These are phyloP conservation scores for Drosophila atroscutellata DNA, from an alignment of 2,888 invertebrate species.

Conservation along the genomic window DNA sequence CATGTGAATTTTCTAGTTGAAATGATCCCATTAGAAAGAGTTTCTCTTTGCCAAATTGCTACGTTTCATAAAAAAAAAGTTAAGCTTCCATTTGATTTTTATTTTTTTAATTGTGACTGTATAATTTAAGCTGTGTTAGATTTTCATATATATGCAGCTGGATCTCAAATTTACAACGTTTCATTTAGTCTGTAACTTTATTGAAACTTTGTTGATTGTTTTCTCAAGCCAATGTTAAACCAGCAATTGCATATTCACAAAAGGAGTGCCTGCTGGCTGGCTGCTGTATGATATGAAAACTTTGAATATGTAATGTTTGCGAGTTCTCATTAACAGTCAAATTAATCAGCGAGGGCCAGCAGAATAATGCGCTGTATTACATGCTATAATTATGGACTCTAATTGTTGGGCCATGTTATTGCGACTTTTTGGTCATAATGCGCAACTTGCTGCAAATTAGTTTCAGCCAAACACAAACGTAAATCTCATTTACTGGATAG, in stretches of 20 bases:
- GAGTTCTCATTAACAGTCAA: slow-evolving; percentile 30
- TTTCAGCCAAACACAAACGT: slow-evolving; percentile 8
- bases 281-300: not conserved
- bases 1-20: slow-evolving; percentile 16
- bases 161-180: not conserved
- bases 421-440: slow-evolving; percentile 15
- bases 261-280: not conserved
- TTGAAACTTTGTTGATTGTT: not conserved
- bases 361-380: slow-evolving; percentile 15
- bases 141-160: not conserved
- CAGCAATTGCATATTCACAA: not conserved
- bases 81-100: not conserved
- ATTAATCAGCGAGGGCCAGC: slow-evolving; percentile 15
- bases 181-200: not conserved
- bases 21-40: slow-evolving; percentile 18
- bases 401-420: slow-evolving; percentile 26
- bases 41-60: slow-evolving; percentile 8
- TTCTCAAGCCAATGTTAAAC: not conserved
- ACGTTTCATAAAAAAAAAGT: not conserved
- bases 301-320: not conserved
- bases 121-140: not conserved
- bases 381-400: slow-evolving; percentile 24
- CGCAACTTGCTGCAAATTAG: slow-evolving; percentile 22
- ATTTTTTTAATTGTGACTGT: not conserved
- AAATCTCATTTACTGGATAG: slow-evolving; percentile 32